Conservation (phyloP, 2,888 invertebrate species). For the Augochlorella aurata region DNA sequence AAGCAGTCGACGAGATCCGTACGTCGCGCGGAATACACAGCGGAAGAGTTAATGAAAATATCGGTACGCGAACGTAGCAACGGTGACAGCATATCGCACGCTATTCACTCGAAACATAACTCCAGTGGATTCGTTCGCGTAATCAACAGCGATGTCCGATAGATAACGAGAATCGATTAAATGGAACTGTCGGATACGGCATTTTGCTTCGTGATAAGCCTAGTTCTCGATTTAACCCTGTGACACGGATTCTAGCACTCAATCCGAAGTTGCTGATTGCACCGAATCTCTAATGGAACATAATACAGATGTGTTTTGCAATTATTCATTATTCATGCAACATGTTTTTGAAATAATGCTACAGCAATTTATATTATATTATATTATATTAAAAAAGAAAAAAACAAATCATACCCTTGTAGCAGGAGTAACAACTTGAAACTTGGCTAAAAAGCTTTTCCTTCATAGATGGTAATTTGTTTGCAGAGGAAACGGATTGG, state of each 20-base stretch:
- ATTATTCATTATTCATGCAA: too few species aligned
- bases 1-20: neutral
- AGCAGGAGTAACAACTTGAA: too few species aligned
- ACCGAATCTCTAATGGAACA: neutral
- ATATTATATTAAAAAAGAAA: too few species aligned
- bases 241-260: neutral
- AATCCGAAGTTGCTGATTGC: too few species aligned
- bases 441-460: too few species aligned
- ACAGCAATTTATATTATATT: too few species aligned
- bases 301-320: too few species aligned
- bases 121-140: neutral
- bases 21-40: neutral
- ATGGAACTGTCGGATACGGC: neutral
- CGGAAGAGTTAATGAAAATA: neutral
- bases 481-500: conserved; percentile 83
- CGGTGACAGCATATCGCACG: neutral
- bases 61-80: neutral
- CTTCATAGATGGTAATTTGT: too few species aligned
- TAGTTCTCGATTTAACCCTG: neutral
- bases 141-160: neutral
- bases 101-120: neutral
- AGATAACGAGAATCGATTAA: neutral
- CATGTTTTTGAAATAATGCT: too few species aligned
- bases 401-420: too few species aligned
- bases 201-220: neutral